Evolutionary conservation across 2,888 invertebrate genomes (phyloP).

Genomic region (Phalangium opilio): DNA sequence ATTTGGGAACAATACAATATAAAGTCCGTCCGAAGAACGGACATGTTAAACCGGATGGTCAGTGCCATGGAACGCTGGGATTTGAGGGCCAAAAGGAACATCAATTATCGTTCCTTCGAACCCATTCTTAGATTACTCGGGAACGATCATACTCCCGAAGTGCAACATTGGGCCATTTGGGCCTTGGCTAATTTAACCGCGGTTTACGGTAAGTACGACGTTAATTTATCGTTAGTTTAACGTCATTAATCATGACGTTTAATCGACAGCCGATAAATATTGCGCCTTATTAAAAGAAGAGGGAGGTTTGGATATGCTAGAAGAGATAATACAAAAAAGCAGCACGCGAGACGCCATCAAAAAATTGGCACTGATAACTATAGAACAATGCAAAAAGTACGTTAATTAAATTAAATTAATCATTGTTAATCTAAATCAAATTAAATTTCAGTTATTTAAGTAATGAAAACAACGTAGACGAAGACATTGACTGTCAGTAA

Average conservation of each 20-base stretch:
- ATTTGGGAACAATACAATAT: constrained; percentile 56
- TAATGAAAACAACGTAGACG: no score
- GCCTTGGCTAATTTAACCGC: constrained; percentile 88
- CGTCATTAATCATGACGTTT: background rate
- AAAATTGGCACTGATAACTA: constrained; percentile 12
- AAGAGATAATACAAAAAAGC: constrained; percentile 30
- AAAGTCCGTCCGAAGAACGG: constrained; percentile 38
- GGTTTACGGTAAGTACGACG: constrained; percentile 60
- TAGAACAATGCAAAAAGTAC: constrained; percentile 15
- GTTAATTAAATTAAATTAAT: background rate
- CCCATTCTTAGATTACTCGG: constrained; percentile 70
- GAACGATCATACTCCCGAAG: constrained; percentile 71
- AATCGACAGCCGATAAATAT: constrained; percentile 64
- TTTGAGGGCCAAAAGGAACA: constrained; percentile 69
- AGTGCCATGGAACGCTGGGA: constrained; percentile 77
- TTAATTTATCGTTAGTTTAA: background rate
- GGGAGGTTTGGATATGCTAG: constrained; percentile 59
- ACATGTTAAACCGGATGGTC: constrained; percentile 58
- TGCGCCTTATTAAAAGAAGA: constrained; percentile 72
- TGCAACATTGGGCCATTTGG: constrained; percentile 95
- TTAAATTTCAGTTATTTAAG: no score
- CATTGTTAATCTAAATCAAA: no score
- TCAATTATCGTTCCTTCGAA: constrained; percentile 90
- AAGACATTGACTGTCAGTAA: no score
- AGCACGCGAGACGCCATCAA: constrained; percentile 17